Conservation (phyloP, 2,113 vertebrate species). For the Brienomyrus brachyistius region DNA sequence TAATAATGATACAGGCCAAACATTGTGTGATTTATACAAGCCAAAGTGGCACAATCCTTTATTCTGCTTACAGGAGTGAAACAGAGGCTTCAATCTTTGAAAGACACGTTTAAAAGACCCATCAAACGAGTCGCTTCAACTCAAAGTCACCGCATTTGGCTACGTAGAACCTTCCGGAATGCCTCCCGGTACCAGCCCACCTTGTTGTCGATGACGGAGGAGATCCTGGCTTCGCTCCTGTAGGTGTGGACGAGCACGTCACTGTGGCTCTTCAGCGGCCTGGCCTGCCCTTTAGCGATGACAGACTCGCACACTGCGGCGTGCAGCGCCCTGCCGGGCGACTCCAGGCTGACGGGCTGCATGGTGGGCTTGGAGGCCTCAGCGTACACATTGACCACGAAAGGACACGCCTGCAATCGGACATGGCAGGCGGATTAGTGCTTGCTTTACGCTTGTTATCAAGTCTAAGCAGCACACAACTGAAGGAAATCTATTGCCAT, state of each 20-base stretch:
- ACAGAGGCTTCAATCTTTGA: background rate
- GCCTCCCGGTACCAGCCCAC: conserved; percentile 44
- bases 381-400: conserved; percentile 68
- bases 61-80: background rate
- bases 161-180: background rate
- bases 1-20: background rate
- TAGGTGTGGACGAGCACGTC: conserved; percentile 67
- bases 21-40: background rate
- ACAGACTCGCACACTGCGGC: conserved; percentile 72
- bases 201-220: conserved; percentile 82
- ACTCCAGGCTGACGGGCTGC: conserved; percentile 63
- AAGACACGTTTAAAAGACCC: background rate
- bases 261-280: conserved; percentile 64
- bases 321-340: conserved; percentile 66
- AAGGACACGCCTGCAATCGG: conserved; percentile 75
- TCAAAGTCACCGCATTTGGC: background rate
- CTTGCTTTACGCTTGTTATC: too few species aligned
- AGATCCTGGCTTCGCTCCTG: conserved; percentile 66
- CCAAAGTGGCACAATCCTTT: background rate
- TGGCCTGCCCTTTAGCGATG: conserved; percentile 59
- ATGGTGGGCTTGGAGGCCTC: conserved; percentile 68
- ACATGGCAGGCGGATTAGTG: background rate
- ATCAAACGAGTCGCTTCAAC: background rate
- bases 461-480: background rate
- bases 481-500: background rate